Evolutionary conservation across 2,113 vertebrate genomes (phyloP), one percentile per base, ranked within the genome.

Genomic region (Brachyhypopomus occidentalis): DNA sequence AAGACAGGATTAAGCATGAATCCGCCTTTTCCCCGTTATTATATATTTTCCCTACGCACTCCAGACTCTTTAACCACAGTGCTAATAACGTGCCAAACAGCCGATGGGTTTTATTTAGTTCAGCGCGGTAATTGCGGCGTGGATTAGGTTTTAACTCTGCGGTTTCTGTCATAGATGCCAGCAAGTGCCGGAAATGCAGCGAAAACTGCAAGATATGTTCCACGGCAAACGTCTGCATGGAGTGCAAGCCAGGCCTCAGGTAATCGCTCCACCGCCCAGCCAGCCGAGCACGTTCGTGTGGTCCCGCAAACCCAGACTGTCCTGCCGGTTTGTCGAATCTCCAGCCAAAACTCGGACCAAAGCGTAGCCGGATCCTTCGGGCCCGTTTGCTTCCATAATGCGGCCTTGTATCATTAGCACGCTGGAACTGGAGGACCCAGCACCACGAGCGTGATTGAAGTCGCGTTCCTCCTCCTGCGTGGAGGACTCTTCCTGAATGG

Each of bases 201-300:
- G 97, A 98, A 86, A 97, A 95, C 91, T 99, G 98, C 86, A 97
- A 94, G 90, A 94, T 92, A 0, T 99, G 98, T 89, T 91, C 91
- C 64, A 89, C 94, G 86, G 93, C 91, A 62, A 95, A 91, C 77
- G 91, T 94, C 87, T 99, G 98, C 89, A 96, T 94, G 34, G 97
- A 98, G 91, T 99, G 98, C 92, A 97, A 92, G 90, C 94, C 94
- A 34, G 96, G 96, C 41, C 91, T 95, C 90, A 99, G 97, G 98
- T 98, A 93, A 95, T 66, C 71, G 23, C 62, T n/a, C 20, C 23
- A 52, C 23, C 52, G 5, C 41, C 27, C 71, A 23, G 3, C 19
- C 25, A 62, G 7, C 19, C 4, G 25, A 25, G 3, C 48, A 78
- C 19, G 4, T 27, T 45, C 38, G 36, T 48, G 36, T 45, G 2